phyloP scores from a whole-genome alignment of 2,113 vertebrate species.

The Clinocottus analis region DNA sequence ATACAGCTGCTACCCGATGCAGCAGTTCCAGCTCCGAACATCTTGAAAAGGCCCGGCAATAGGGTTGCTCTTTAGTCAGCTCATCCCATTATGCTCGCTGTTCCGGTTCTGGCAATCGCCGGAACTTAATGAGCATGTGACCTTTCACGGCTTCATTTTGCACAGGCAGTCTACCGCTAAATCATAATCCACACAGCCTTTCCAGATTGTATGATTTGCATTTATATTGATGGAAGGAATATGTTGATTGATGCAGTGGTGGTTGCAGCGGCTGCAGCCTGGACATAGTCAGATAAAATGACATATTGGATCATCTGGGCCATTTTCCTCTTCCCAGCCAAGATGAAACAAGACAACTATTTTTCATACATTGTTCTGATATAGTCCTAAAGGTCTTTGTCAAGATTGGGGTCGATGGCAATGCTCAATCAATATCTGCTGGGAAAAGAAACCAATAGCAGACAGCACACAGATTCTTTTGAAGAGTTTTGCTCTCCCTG shows the following conservation, averaged over 20 bases:
- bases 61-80: constrained; percentile 40
- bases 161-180: constrained; percentile 34
- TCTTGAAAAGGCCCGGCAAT: constrained; percentile 8
- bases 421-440: constrained; percentile 35
- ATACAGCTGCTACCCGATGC: constrained; percentile 10
- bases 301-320: constrained; percentile 50
- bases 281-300: constrained; percentile 49
- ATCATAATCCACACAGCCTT: constrained; percentile 44
- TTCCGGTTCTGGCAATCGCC: constrained; percentile 15
- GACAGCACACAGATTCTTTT: background rate
- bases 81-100: constrained; percentile 20
- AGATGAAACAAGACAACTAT: constrained; percentile 13
- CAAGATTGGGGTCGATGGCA: constrained; percentile 30
- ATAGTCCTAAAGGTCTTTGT: constrained; percentile 12
- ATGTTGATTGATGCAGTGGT: constrained; percentile 48
- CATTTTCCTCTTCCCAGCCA: constrained; percentile 29
- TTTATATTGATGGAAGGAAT: constrained; percentile 69
- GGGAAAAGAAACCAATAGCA: constrained; percentile 17
- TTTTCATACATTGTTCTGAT: constrained; percentile 16
- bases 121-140: constrained; percentile 57
- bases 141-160: constrained; percentile 58
- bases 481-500: constrained; percentile 28
- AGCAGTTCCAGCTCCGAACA: constrained; percentile 2
- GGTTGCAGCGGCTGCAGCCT: constrained; percentile 27
- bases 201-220: constrained; percentile 67